These are phyloP conservation scores for Notechis scutatus DNA, from an alignment of 2,113 vertebrate species.

Conservation along the genomic window DNA sequence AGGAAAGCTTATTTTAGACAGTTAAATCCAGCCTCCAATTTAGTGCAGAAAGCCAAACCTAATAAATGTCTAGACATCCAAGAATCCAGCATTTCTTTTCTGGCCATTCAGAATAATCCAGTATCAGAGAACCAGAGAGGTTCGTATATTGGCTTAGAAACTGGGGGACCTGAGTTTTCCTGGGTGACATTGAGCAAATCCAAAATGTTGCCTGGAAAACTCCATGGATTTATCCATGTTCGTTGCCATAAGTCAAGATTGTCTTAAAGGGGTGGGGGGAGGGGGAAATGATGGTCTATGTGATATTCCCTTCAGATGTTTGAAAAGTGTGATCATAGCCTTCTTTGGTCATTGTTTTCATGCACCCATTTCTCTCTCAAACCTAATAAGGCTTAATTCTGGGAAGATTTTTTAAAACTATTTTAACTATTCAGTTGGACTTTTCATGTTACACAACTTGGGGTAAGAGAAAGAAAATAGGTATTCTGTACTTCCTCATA, in stretches of 20 bases:
- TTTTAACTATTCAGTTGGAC: not conserved
- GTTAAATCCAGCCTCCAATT: not conserved
- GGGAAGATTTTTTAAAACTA: not conserved
- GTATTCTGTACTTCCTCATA: too few relatives aligned
- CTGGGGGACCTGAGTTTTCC: not conserved
- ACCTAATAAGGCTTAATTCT: not conserved
- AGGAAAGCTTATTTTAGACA: not conserved
- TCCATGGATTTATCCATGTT: not conserved
- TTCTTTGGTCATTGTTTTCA: not conserved
- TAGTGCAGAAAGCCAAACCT: not conserved
- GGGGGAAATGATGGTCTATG: not conserved
- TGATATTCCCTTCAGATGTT: not conserved
- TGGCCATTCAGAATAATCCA: not conserved
- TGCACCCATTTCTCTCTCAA: not conserved
- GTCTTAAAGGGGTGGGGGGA: not conserved
- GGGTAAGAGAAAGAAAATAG: too few relatives aligned
- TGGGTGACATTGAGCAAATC: not conserved
- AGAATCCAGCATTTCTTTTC: not conserved
- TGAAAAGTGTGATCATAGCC: not conserved
- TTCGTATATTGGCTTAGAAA: not conserved
- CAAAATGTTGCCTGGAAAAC: not conserved
- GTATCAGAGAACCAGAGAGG: not conserved
- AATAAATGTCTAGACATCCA: not conserved
- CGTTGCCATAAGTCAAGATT: not conserved
- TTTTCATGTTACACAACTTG: not conserved